phyloP scores from a whole-genome alignment of 2,113 vertebrate genomes.

The Pachypanchax playfairii region DNA sequence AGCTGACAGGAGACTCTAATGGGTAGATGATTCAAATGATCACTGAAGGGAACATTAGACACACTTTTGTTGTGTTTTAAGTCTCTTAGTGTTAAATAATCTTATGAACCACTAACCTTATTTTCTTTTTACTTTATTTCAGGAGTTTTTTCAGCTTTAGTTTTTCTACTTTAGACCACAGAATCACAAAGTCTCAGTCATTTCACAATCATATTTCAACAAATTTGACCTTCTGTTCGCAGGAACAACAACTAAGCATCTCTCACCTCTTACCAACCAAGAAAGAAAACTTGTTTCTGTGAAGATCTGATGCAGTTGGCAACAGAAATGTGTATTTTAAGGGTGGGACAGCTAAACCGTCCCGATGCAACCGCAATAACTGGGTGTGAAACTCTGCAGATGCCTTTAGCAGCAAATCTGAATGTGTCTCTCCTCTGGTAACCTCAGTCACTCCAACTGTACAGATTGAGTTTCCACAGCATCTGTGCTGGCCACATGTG shows the following conservation, averaged over 20 bases:
- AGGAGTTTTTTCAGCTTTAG: slow-evolving; percentile 1
- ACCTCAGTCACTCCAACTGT: slow-evolving; percentile 44
- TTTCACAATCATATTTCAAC: neutral
- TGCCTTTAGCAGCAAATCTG: neutral
- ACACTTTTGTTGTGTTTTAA: neutral
- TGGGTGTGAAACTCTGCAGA: slow-evolving; percentile 29
- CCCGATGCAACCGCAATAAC: slow-evolving; percentile 28
- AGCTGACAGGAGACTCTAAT: neutral
- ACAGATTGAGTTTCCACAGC: slow-evolving; percentile 63
- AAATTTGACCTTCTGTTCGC: slow-evolving; percentile 7
- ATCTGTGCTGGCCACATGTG: slow-evolving; percentile 64
- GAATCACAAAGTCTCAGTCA: slow-evolving; percentile 1
- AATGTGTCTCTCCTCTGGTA: slow-evolving; percentile 33
- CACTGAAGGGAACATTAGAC: neutral
- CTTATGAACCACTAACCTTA: neutral
- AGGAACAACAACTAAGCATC: neutral
- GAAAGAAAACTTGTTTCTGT: neutral
- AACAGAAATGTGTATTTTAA: slow-evolving; percentile 20
- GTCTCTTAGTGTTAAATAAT: neutral
- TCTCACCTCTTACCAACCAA: neutral
- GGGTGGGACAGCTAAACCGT: slow-evolving; percentile 10
- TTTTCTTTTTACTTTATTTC: neutral
- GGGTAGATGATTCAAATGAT: slow-evolving; percentile 3
- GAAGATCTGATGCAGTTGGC: neutral
- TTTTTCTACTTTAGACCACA: slow-evolving; percentile 19